Evolutionary conservation across 1,140 invertebrate genomes (phyloP).

Genomic region (Anthonomus grandis): DNA sequence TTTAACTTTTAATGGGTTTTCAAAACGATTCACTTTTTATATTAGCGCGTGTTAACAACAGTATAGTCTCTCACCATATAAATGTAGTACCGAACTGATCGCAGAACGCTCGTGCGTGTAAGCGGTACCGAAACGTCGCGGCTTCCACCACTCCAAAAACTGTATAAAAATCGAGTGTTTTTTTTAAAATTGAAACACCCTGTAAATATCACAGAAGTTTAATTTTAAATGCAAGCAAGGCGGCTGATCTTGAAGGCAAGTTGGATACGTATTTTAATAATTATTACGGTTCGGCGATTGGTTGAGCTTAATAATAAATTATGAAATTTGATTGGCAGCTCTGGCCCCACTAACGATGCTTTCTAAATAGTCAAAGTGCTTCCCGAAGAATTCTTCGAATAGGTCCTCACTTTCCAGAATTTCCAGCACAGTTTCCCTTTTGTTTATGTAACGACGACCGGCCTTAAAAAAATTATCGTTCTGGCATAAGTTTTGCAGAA

Average conservation of each 20-base stretch:
- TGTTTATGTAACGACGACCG: no score
- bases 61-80: no score
- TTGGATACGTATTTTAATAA: slow-evolving; percentile 23
- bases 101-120: no score
- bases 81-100: no score
- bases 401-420: slow-evolving; percentile 16
- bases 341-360: slow-evolving; percentile 15
- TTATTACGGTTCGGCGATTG: slow-evolving; percentile 11
- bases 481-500: slow-evolving; percentile 27
- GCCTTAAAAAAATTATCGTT: slow-evolving; percentile 7
- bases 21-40: neutral
- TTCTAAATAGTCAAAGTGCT: slow-evolving; percentile 29
- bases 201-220: slow-evolving; percentile 29
- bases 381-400: slow-evolving; percentile 34
- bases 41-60: no score
- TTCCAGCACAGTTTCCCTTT: slow-evolving; percentile 13
- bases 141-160: no score
- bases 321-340: no score
- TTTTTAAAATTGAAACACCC: slow-evolving; percentile 22
- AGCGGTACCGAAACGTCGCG: no score
- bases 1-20: neutral
- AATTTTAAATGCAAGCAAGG: slow-evolving; percentile 18
- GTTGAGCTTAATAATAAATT: no score
- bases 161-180: no score
- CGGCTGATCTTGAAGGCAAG: slow-evolving; percentile 10